Evolutionary conservation across 1,140 invertebrate genomes (phyloP).

Genomic region (Cydia fagiglandana): DNA sequence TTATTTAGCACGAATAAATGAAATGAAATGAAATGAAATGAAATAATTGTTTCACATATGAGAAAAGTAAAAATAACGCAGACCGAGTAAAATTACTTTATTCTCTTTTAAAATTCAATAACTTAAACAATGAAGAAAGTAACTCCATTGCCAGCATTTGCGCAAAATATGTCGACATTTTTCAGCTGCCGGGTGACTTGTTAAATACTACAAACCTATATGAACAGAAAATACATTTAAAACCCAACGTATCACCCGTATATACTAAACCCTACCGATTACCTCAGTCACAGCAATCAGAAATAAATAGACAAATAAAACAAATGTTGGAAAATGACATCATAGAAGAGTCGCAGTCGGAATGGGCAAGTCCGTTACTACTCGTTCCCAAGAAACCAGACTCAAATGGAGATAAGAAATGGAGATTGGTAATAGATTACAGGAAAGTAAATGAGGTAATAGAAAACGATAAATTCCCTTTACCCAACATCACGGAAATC

Average conservation of each 20-base stretch:
- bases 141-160: constrained; percentile 43
- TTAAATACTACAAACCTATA: constrained; percentile 43
- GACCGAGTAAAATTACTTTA: constrained; percentile 36
- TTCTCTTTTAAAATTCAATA: constrained; percentile 40
- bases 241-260: constrained; percentile 40
- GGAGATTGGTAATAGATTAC: too few species aligned
- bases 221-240: constrained; percentile 46
- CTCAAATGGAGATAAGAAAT: too few species aligned
- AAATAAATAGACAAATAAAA: constrained; percentile 43
- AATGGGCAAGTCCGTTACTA: constrained; percentile 38
- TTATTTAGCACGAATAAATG: too few species aligned
- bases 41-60: constrained; percentile 40
- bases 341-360: constrained; percentile 44
- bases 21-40: too few species aligned
- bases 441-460: too few species aligned
- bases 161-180: constrained; percentile 51
- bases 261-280: constrained; percentile 53
- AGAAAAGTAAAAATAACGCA: constrained; percentile 30
- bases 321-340: constrained; percentile 41
- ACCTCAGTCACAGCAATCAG: constrained; percentile 40
- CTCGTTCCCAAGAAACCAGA: too few species aligned
- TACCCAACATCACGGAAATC: too few species aligned
- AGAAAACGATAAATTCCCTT: too few species aligned
- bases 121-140: constrained; percentile 47
- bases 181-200: constrained; percentile 46